Base-by-base conservation (phyloP, 2,888 invertebrate species). In the Drosophila tripunctata region DNA sequence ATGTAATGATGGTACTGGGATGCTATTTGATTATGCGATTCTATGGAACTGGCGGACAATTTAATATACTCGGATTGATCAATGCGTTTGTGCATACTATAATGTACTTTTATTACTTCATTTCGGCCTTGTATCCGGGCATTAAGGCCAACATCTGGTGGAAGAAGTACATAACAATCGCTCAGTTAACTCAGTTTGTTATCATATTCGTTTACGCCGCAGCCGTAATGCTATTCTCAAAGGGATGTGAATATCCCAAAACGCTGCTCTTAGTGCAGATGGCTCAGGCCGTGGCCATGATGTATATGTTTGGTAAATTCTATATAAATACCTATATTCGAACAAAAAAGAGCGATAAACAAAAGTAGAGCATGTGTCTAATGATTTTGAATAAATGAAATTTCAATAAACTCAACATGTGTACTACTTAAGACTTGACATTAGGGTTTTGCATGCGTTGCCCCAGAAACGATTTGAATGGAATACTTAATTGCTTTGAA, bases 11-110 rank as follows among this genome's bases (percentile, higher is more conserved):
- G 92, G 96, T 54, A 0, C 0, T 95, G 15, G 91, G 95, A 61
- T 94, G 95, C 88, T 94, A 94, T 1, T 95, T 96, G 96, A 94
- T 95, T 8, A 96, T 95, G 43, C 92, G 94, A 3, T 95, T 95
- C 89, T 96, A 94, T 89, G 92, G 95, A 55, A 95, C 96, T 90
- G 91, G 90, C 24, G 91, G 92, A 65, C 92, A 92, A 75, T 90
- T 91, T 4, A 88, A 91, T 19, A 76, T 91, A 2, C 88, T 92
- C 47, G 92, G 92, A 3, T 88, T 92, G 24, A 67, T 92, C 4
- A 92, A 92, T 73, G 90, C 92, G 0, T 90, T 92, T 6, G 92
- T 92, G 1, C 92, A 92, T 50, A 89, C 90, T 10, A 80, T 92
- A 6, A 92, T 92, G 92, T 92, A 92, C 75, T 91, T 90, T 62